Evolutionary conservation across 2,113 vertebrate genomes (phyloP).

Genomic region (Athene noctua): DNA sequence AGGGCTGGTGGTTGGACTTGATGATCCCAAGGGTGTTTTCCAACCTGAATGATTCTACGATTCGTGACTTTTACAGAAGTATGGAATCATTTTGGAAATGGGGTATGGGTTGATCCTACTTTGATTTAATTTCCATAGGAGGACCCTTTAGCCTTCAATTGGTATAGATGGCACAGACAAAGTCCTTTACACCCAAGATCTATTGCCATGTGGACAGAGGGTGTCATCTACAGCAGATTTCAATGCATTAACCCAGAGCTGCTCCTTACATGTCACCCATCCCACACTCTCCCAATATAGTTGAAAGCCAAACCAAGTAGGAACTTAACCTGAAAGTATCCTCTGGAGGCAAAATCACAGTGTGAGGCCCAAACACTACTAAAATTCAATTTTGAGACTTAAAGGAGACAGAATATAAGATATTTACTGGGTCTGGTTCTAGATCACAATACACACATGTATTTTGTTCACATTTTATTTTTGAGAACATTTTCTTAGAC

Average conservation of each 20-base stretch:
- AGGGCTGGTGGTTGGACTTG: too few species aligned
- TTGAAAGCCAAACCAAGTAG: not conserved
- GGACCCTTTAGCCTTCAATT: not conserved
- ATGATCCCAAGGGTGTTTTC: too few species aligned
- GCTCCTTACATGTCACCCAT: rapidly evolving
- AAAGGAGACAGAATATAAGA: not conserved
- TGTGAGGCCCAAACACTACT: not conserved
- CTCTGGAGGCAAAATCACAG: not conserved
- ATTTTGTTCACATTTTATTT: not conserved
- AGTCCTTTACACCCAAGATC: not conserved
- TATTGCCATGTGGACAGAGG: not conserved
- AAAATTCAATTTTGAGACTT: not conserved
- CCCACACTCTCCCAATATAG: not conserved
- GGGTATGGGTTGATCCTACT: not conserved
- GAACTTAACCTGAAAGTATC: not conserved
- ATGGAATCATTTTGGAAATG: not conserved
- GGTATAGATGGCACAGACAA: not conserved
- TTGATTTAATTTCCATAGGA: not conserved
- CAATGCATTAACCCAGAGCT: not conserved
- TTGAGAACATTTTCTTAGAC: not conserved
- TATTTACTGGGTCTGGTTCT: not conserved
- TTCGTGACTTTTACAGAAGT: not conserved
- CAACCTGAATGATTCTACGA: too few species aligned
- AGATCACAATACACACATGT: not conserved
- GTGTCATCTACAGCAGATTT: not conserved